Conservation (phyloP, 2,888 invertebrate species). For the Trachelus tabidus region DNA sequence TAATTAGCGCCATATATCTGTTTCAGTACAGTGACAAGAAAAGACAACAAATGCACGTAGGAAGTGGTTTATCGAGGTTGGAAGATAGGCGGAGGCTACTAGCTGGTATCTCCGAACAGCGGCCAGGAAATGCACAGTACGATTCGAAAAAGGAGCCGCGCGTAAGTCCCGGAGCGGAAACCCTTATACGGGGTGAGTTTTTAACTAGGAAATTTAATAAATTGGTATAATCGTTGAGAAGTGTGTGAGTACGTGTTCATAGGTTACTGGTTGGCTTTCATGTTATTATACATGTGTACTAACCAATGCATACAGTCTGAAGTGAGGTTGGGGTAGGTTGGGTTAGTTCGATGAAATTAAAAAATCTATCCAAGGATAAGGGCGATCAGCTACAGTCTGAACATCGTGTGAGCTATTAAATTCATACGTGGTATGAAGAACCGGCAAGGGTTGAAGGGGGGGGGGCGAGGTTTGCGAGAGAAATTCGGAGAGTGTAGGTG, state of each 20-base stretch:
- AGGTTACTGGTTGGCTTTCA: not conserved
- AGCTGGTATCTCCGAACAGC: not conserved
- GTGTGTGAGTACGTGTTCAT: not conserved
- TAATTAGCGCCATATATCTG: constrained; percentile 40
- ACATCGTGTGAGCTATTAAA: not conserved
- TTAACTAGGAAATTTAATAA: not conserved
- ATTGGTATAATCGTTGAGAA: not conserved
- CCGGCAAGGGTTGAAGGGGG: too few relatives aligned
- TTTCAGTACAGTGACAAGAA: constrained; percentile 36
- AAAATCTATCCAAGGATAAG: not conserved
- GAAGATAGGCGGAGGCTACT: constrained; percentile 30
- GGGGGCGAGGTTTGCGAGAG: too few relatives aligned
- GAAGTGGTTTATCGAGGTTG: constrained; percentile 47
- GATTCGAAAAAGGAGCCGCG: not conserved
- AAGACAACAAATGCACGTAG: constrained; percentile 46
- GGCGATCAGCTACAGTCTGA: not conserved
- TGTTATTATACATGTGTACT: not conserved
- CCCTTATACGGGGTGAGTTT: not conserved
- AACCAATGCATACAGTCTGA: not conserved
- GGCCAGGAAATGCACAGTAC: not conserved
- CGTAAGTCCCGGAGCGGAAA: not conserved
- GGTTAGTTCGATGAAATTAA: not conserved
- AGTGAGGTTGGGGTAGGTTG: not conserved
- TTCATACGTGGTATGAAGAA: not conserved
- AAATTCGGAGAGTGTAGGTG: not conserved